A percentile compares a stretch with the other conserved stretches of the same genome.
phyloP scores from a whole-genome alignment of 2,113 vertebrate species.

The Gulo gulo region DNA sequence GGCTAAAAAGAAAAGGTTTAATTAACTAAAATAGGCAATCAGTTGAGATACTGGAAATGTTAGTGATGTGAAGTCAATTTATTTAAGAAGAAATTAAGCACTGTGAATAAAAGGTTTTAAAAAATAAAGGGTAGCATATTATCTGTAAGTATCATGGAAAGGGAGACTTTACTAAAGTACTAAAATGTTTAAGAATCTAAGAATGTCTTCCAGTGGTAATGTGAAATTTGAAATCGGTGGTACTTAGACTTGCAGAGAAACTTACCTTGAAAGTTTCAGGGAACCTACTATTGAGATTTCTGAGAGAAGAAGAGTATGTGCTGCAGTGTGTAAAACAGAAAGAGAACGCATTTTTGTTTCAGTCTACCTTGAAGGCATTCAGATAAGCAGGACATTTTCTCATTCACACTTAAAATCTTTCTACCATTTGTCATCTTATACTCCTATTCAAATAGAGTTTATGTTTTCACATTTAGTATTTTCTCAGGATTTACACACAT shows the following conservation, averaged over 20 bases:
- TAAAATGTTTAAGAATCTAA: not conserved
- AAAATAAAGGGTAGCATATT: not conserved
- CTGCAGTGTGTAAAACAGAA: not conserved
- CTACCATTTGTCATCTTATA: not conserved
- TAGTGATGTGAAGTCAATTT: not conserved
- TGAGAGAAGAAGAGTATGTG: not conserved
- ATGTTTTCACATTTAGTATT: not conserved
- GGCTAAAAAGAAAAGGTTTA: not conserved
- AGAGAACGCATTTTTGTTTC: not conserved
- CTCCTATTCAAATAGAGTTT: not conserved
- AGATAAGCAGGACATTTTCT: not conserved
- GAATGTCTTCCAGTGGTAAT: not conserved
- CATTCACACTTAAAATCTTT: not conserved
- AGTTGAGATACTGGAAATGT: not conserved
- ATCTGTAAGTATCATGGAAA: not conserved
- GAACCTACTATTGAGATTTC: not conserved
- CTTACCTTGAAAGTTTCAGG: not conserved
- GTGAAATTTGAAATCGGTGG: not conserved
- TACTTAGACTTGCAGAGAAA: not conserved
- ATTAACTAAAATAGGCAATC: slow-evolving; percentile 30
- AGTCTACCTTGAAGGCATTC: not conserved
- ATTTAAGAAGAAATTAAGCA: not conserved
- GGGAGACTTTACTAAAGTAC: not conserved
- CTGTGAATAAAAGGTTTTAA: not conserved
- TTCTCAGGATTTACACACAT: not conserved